Conservation (phyloP, 2,797 vertebrate species). For the Ceyx erithaca region DNA sequence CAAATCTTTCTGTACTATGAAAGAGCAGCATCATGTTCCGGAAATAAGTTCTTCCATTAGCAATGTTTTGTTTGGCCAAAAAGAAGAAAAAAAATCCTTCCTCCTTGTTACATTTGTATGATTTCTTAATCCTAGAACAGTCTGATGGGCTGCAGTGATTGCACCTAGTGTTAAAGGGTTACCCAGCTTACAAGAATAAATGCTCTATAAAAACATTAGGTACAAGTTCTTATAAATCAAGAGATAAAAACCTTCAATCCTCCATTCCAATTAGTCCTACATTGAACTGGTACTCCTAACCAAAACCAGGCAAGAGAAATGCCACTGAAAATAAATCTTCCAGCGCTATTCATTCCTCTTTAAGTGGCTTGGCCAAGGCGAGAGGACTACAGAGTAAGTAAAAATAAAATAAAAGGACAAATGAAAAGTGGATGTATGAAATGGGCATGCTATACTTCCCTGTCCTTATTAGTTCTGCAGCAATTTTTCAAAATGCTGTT, state of each 20-base stretch:
- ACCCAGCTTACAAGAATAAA: background rate
- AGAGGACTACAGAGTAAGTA: background rate
- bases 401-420: background rate
- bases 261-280: background rate
- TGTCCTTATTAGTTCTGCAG: background rate
- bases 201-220: background rate
- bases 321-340: background rate
- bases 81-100: background rate
- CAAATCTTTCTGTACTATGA: background rate
- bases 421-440: background rate
- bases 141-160: background rate
- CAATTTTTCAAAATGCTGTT: slow-evolving; percentile 42
- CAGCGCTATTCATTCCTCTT: background rate
- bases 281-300: background rate
- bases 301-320: background rate
- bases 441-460: background rate
- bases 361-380: background rate
- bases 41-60: background rate
- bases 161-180: background rate
- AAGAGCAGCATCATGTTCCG: background rate
- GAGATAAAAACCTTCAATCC: background rate
- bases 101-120: background rate
- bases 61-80: background rate
- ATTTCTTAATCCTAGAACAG: background rate
- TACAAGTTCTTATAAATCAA: background rate